Base-by-base conservation (phyloP, 2,888 invertebrate species). In the Standfussiana lucernea region DNA sequence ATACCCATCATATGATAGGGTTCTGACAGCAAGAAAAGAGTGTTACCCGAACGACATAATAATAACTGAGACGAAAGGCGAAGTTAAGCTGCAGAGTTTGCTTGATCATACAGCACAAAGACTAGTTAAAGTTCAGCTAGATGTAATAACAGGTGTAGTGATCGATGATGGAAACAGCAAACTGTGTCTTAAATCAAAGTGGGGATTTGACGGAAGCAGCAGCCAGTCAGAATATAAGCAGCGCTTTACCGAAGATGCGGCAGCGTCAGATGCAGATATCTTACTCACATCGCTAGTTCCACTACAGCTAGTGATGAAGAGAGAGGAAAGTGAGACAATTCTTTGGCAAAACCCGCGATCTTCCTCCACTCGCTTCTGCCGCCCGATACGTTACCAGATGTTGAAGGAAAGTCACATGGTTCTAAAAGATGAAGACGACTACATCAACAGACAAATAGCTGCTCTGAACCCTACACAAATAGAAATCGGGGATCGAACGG, bases 81-180 rank as follows among this genome's bases (percentile, higher is more conserved):
- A 64, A 64, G 64, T 64, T 40, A 40, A 64, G 40, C 64, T 40
- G n/a, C 64, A 40, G 15, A 64, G 15, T 64, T 40, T 64, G 64
- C 40, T 64, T 64, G 40, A 40, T 64, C 64, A 64, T 40, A 40
- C 64, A 64, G n/a, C 37, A 64, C 64, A 64, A 79, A 32, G 6
- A 73, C 74, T 4, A 75, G 79, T 50, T 64, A 64, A 64, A 64
- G 40, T 64, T n/a, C 64, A 64, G 59, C 56, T 56, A 28, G 13
- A 56, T 56, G 56, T 56, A 56, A 56, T 56, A 56, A 13, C 28
- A 56, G 56, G 56, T 56, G 56, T 56, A 56, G 56, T 28, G 28
- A 56, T 28, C 28, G 28, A 56, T 5, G 56, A 28, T 56, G 56
- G 28, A 56, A 56, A 56, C 28, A 56, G 56, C 7, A 28, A 56